Evolutionary conservation across 2,888 invertebrate species (phyloP).

Genomic region (Amphipyra tragopoginis): DNA sequence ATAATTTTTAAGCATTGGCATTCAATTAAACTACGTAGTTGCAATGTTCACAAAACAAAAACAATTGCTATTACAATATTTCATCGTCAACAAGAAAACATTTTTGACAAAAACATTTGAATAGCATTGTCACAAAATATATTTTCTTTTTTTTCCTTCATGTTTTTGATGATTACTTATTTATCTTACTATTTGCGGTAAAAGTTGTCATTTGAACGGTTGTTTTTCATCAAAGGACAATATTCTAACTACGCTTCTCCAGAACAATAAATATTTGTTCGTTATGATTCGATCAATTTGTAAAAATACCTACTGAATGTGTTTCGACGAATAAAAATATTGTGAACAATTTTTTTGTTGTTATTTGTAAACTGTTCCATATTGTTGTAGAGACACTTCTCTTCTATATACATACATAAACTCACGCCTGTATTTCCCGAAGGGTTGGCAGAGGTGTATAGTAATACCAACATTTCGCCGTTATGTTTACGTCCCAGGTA

Average conservation of each 20-base stretch:
- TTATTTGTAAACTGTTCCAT: not conserved
- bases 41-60: too few relatives aligned
- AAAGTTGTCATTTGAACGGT: not conserved
- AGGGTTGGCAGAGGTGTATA: too few relatives aligned
- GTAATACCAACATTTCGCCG: too few relatives aligned
- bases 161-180: not conserved
- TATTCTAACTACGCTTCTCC: constrained; percentile 42
- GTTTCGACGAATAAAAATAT: constrained; percentile 60
- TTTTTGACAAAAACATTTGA: not conserved
- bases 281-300: constrained; percentile 49
- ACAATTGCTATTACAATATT: too few relatives aligned
- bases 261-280: constrained; percentile 47
- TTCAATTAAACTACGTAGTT: too few relatives aligned
- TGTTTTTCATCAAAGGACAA: constrained; percentile 34
- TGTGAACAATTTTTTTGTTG: constrained; percentile 41
- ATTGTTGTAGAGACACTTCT: not conserved
- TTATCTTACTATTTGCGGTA: not conserved
- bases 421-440: too few relatives aligned
- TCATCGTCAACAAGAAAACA: too few relatives aligned
- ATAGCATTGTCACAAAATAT: not conserved
- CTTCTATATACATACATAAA: too few relatives aligned
- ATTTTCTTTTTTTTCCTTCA: not conserved
- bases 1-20: too few relatives aligned
- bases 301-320: constrained; percentile 59
- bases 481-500: too few relatives aligned